Conservation (phyloP, 2,797 vertebrate species). For the Petrocephalus schoutedeni region DNA sequence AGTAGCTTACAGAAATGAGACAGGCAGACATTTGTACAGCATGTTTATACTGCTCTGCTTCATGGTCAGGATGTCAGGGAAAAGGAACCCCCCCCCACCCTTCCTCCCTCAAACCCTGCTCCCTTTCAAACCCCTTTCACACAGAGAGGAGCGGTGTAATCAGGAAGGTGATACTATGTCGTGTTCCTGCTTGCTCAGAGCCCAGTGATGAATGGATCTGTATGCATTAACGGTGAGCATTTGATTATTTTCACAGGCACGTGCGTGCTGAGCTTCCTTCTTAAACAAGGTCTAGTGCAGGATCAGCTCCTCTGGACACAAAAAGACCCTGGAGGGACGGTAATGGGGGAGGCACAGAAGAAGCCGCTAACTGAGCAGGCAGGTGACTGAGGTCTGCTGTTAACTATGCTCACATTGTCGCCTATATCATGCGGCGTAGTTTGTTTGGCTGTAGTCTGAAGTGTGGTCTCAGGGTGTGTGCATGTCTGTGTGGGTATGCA, state of each 20-base stretch:
- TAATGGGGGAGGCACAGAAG: neutral
- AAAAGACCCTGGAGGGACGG: neutral
- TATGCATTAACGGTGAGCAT: neutral
- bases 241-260: neutral
- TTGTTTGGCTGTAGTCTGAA: constrained; percentile 36
- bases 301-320: neutral
- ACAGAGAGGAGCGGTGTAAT: neutral
- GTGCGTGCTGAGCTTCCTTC: neutral
- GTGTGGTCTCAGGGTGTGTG: constrained; percentile 23
- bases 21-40: neutral
- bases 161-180: neutral
- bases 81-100: neutral
- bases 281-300: neutral
- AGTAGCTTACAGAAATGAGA: neutral
- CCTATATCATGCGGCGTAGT: neutral
- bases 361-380: neutral
- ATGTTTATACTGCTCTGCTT: neutral
- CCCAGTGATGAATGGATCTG: neutral
- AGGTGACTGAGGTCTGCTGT: constrained; percentile 34
- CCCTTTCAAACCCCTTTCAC: neutral
- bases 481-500: neutral
- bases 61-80: neutral
- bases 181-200: neutral
- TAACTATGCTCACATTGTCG: constrained; percentile 27
- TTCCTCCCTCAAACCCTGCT: neutral